Evolutionary conservation across 1,140 invertebrate species (phyloP), one percentile per base, ranked within the genome.

Genomic region (Thalassaphorura encarpata): DNA sequence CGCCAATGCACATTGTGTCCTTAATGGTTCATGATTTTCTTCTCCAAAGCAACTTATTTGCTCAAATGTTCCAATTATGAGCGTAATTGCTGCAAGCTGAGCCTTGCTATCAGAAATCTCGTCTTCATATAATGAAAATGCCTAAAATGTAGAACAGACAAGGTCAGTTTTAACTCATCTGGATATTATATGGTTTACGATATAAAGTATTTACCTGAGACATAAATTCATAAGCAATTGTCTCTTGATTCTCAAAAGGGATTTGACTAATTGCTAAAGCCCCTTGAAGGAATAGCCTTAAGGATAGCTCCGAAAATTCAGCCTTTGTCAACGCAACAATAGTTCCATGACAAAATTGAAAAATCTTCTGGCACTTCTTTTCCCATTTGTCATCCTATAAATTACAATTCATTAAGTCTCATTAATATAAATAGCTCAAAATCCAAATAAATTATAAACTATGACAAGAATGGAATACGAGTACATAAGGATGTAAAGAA

Each of bases 91-190:
- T 1, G 92, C 87, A 43, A 98, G 73, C 71, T 99, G 95, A 27
- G 93, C 89, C 70, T 97, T 96, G 45, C 90, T 95, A 69, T 99
- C 96, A 6, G 89, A 91, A 65, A 99, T 96, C 74, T 99, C 96
- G 70, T 99, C 96, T 72, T 99, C 96, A 67, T 98, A 98, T 47
- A 99, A 75, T 0, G 92, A 92, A 72, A 99, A 97, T 0, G 92
- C 92, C 78, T 85, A 62, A 5, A 51, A 36, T 36, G 16, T 33
- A n/a, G n/a, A n/a, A n/a, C n/a, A n/a, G n/a, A n/a, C n/a, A n/a
- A n/a, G n/a, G n/a, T n/a, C n/a, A n/a, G n/a, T n/a, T n/a, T n/a
- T n/a, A n/a, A n/a, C n/a, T 11, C n/a, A 33, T 45, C 6, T n/a
- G 8, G 18, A 15, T 45, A 45, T 45, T 45, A 45, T 45, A 8